Conservation (phyloP, 1,140 invertebrate genomes). For the Tribolium castaneum region DNA sequence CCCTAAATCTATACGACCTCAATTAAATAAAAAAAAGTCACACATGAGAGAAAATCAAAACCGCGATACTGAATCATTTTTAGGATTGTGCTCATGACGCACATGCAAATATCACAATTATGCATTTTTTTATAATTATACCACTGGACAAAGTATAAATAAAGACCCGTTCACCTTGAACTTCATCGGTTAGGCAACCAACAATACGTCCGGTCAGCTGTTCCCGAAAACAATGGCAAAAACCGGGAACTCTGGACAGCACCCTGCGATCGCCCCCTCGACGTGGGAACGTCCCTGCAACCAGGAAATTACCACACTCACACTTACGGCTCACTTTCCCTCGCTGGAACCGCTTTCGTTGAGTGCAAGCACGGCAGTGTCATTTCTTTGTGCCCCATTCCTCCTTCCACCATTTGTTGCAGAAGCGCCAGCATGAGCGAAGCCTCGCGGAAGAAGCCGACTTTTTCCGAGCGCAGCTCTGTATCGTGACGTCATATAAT, state of each 20-base stretch:
- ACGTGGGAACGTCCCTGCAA: conserved; percentile 6
- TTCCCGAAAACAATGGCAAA: not conserved
- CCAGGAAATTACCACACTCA: not conserved
- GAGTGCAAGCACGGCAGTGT: conserved; percentile 7
- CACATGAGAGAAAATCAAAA: no score
- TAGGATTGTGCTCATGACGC: no score
- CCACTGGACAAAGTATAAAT: not conserved
- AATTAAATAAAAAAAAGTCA: no score
- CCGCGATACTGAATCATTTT: no score
- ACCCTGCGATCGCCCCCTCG: no score
- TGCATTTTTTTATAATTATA: conserved; percentile 10
- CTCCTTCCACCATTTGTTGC: conserved; percentile 20
- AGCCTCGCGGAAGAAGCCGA: conserved; percentile 44
- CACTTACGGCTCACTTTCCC: conserved; percentile 29
- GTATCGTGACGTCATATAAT: conserved; percentile 80
- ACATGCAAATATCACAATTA: not conserved
- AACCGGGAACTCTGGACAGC: not conserved
- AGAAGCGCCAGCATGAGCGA: conserved; percentile 39
- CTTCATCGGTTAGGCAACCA: conserved; percentile 9
- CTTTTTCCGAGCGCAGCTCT: conserved; percentile 59
- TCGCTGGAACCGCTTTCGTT: not conserved
- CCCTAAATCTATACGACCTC: no score
- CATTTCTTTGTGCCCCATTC: conserved; percentile 34
- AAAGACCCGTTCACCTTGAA: not conserved
- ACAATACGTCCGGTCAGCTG: conserved; percentile 14